A percentile compares a stretch with the other conserved stretches of the same genome.
phyloP scores from a whole-genome alignment of 2,113 vertebrate species.

The Mobula birostris region DNA sequence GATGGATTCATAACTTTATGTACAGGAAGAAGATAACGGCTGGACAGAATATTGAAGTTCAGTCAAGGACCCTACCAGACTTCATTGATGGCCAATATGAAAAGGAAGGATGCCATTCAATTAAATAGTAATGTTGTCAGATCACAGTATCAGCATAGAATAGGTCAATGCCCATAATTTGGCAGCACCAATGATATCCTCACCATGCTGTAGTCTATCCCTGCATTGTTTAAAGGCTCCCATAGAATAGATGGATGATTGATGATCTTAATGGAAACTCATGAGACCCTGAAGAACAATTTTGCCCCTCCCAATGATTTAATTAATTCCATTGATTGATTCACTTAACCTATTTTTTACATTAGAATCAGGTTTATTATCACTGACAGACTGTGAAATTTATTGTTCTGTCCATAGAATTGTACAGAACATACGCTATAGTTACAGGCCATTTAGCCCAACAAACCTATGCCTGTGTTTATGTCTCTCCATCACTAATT shows the following conservation, averaged over 20 bases:
- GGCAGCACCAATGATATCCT: neutral
- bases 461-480: neutral
- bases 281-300: neutral
- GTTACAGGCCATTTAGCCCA: neutral
- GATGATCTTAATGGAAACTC: neutral
- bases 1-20: neutral
- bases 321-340: neutral
- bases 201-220: neutral
- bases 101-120: neutral
- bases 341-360: neutral
- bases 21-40: neutral
- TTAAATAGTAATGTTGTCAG: neutral
- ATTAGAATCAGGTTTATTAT: no score
- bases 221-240: neutral
- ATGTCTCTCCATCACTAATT: neutral
- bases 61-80: neutral
- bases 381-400: no score
- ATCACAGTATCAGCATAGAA: neutral
- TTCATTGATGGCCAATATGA: neutral
- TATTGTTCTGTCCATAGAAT: neutral
- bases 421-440: neutral
- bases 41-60: neutral
- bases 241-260: neutral
- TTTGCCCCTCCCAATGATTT: neutral
- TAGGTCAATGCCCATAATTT: neutral